Percentiles rank a stretch among this genome's conserved stretches.
These are phyloP conservation scores for Daphoenositta chrysoptera DNA, from an alignment of 2,113 vertebrate genomes.

Conservation along the genomic window DNA sequence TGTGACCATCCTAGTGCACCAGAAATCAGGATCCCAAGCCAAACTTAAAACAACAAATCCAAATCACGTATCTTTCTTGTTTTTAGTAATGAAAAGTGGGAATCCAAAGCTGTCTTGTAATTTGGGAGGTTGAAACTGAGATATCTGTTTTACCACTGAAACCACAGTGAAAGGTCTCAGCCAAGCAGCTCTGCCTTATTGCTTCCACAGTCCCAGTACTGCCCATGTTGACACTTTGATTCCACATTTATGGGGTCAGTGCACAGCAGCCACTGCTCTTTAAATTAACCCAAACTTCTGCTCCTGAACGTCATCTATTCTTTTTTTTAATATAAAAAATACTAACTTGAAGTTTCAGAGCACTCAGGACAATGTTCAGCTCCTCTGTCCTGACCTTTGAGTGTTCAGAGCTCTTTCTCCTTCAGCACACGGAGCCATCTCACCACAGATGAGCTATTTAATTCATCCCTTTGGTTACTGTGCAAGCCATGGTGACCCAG, in stretches of 20 bases:
- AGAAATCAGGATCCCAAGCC: slow-evolving; percentile 1
- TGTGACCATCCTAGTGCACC: background rate
- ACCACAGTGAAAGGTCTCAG: background rate
- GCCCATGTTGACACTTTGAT: background rate
- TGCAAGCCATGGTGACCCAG: background rate
- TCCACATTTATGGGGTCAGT: background rate
- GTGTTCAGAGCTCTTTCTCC: background rate
- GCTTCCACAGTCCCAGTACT: background rate
- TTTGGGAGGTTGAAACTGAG: background rate
- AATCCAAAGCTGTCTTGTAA: background rate
- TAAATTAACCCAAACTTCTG: background rate
- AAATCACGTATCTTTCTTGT: background rate
- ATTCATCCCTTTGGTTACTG: background rate
- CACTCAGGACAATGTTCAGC: background rate
- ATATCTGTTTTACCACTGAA: background rate
- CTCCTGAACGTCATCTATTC: background rate
- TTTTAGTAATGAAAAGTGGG: background rate
- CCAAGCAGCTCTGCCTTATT: background rate
- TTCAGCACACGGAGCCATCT: background rate
- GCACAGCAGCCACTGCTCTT: background rate
- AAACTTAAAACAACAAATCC: slow-evolving; percentile 11
- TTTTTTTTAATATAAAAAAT: background rate
- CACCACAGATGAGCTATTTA: background rate
- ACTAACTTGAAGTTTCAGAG: background rate
- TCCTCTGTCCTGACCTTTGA: background rate